Conservation (phyloP, 2,888 invertebrate species). For the Drosophila mercatorum region DNA sequence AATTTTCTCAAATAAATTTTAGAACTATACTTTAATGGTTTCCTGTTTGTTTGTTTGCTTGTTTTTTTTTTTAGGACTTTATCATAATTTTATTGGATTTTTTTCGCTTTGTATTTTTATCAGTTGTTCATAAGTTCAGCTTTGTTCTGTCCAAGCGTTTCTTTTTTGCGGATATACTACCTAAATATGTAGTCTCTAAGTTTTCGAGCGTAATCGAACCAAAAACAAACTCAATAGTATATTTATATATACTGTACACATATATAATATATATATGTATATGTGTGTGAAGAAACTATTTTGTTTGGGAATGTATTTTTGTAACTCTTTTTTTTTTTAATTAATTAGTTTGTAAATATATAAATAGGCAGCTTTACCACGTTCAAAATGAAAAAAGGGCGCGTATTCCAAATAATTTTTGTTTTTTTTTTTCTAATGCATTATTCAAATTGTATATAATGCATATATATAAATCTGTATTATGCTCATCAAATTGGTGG, state of each 20-base stretch:
- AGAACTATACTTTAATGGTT: conserved; percentile 52
- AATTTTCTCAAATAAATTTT: conserved; percentile 64
- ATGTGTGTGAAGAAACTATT: conserved; percentile 39
- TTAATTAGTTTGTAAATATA: conserved; percentile 65
- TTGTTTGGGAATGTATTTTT: conserved; percentile 24
- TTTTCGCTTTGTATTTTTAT: conserved; percentile 25
- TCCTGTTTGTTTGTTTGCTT: conserved; percentile 5
- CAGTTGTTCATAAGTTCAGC: conserved; percentile 59
- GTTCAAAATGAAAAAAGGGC: conserved; percentile 56
- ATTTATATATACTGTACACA: neutral
- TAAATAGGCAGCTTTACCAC: conserved; percentile 71
- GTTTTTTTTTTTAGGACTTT: conserved; percentile 13
- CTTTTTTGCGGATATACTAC: conserved; percentile 41
- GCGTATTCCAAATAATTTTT: conserved; percentile 51
- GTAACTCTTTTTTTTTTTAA: conserved; percentile 4
- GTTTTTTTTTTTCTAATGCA: neutral
- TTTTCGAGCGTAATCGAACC: conserved; percentile 37
- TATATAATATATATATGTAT: neutral
- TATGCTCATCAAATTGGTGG: conserved; percentile 69
- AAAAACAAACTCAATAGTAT: conserved; percentile 30
- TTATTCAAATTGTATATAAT: conserved; percentile 42
- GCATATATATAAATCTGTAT: conserved; percentile 36
- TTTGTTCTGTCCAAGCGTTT: conserved; percentile 49
- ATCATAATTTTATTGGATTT: conserved; percentile 5
- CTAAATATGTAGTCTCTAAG: conserved; percentile 31